Conservation (phyloP, 2,888 invertebrate species). For the Rotaria magnacalcarata region DNA sequence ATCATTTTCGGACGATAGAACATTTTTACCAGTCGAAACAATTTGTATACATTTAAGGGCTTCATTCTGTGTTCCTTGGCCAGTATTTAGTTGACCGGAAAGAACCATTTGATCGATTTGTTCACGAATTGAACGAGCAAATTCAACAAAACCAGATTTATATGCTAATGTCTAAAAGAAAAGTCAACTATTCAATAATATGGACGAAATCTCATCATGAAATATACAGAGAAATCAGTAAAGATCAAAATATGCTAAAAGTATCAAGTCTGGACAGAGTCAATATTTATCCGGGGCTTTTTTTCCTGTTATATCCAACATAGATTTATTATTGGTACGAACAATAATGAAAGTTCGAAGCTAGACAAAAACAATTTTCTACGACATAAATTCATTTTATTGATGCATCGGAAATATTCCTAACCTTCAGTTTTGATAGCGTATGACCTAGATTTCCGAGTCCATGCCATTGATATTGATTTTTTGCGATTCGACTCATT, state of each 20-base stretch:
- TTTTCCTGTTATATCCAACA: too few species aligned
- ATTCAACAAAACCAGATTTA: conserved; percentile 37
- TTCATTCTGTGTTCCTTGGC: conserved; percentile 32
- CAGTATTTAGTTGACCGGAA: conserved; percentile 14
- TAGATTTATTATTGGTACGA: too few species aligned
- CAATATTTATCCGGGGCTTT: too few species aligned
- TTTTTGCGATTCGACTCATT: conserved; percentile 66
- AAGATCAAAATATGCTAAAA: too few species aligned
- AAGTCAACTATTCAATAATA: background rate
- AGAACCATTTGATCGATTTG: conserved; percentile 37
- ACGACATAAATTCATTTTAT: too few species aligned
- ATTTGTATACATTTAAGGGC: conserved; percentile 23
- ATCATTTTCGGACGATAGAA: conserved; percentile 4
- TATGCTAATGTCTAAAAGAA: conserved; percentile 2
- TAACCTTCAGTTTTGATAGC: conserved; percentile 65
- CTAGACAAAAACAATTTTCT: too few species aligned
- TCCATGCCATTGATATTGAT: conserved; percentile 70
- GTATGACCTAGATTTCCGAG: conserved; percentile 65
- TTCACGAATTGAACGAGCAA: conserved; percentile 36
- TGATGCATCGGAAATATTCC: background rate
- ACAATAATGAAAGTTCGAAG: too few species aligned
- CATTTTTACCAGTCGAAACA: conserved; percentile 28
- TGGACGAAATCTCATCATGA: too few species aligned
- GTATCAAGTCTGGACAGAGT: too few species aligned
- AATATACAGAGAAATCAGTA: too few species aligned